Evolutionary conservation across 2,888 invertebrate species (phyloP).

Genomic region (Lepetodrilus schrolli): DNA sequence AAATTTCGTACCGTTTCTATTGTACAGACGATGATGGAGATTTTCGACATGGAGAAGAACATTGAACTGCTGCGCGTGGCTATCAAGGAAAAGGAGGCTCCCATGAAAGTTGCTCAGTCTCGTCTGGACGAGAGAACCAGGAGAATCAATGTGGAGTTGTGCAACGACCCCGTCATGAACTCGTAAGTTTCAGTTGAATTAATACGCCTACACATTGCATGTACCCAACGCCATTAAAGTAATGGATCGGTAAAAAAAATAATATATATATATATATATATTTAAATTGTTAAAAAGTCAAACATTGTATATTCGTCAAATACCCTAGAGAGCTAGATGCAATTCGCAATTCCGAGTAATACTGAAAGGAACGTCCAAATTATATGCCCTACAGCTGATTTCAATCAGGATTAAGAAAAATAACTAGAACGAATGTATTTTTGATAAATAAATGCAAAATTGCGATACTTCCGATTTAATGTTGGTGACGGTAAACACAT

Average conservation of each 20-base stretch:
- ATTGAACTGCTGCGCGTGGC: slow-evolving; percentile 90
- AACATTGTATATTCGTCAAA: background rate
- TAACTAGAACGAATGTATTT: too few relatives aligned
- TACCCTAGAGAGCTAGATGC: too few relatives aligned
- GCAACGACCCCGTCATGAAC: slow-evolving; percentile 88
- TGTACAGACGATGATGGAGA: slow-evolving; percentile 90
- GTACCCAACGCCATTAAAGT: too few relatives aligned
- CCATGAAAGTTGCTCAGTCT: slow-evolving; percentile 81
- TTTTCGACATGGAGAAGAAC: slow-evolving; percentile 93
- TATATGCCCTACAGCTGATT: too few relatives aligned
- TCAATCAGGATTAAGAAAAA: too few relatives aligned
- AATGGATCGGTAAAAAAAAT: background rate
- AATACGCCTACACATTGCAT: background rate
- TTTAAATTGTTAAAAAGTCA: background rate
- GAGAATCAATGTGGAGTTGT: slow-evolving; percentile 91
- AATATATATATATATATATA: background rate
- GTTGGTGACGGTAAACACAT: too few relatives aligned
- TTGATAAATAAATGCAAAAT: too few relatives aligned
- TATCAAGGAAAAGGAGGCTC: slow-evolving; percentile 85
- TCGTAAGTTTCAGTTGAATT: slow-evolving; percentile 78
- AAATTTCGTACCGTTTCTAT: too few relatives aligned
- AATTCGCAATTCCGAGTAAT: too few relatives aligned
- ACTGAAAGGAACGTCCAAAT: too few relatives aligned
- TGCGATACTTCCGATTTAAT: too few relatives aligned
- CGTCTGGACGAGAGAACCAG: slow-evolving; percentile 91